A percentile compares a stretch with the other conserved stretches of the same genome.
phyloP scores from a whole-genome alignment of 92 coral and sea anemone genomes.

The Virgularia gustaviana region DNA sequence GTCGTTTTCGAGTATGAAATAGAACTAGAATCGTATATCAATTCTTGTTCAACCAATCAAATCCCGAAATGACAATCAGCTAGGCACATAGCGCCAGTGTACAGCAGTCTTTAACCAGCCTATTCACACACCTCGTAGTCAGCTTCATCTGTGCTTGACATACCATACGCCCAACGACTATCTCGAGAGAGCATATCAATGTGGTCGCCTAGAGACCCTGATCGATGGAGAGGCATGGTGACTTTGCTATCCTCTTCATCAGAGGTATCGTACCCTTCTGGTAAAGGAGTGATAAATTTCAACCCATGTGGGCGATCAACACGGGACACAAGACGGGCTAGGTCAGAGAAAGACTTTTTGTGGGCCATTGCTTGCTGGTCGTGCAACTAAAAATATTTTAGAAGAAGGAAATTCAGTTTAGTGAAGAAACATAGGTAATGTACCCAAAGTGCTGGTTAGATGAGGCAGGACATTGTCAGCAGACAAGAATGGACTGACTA shows the following conservation, averaged over 20 bases:
- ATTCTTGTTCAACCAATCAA: too few relatives aligned
- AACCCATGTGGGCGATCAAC: constrained; percentile 76
- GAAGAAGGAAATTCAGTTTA: background rate
- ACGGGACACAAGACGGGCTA: constrained; percentile 90
- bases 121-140: constrained; percentile 80
- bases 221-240: constrained; percentile 65
- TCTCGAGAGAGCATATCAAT: constrained; percentile 66
- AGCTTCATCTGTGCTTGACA: constrained; percentile 79
- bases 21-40: too few relatives aligned
- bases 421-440: too few relatives aligned
- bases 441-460: too few relatives aligned
- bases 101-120: background rate
- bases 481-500: background rate
- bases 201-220: constrained; percentile 98
- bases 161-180: constrained; percentile 43
- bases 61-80: too few relatives aligned
- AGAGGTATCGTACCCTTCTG: constrained; percentile 69
- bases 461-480: too few relatives aligned
- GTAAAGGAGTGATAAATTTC: constrained; percentile 61
- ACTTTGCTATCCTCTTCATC: constrained; percentile 76
- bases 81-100: too few relatives aligned
- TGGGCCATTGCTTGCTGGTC: constrained; percentile 40
- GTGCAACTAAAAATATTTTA: constrained; percentile 26
- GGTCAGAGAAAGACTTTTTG: constrained; percentile 76
- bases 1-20: too few relatives aligned